These are phyloP conservation scores for Bubo blakistoni DNA, from an alignment of 2,113 vertebrate species.

Conservation along the genomic window DNA sequence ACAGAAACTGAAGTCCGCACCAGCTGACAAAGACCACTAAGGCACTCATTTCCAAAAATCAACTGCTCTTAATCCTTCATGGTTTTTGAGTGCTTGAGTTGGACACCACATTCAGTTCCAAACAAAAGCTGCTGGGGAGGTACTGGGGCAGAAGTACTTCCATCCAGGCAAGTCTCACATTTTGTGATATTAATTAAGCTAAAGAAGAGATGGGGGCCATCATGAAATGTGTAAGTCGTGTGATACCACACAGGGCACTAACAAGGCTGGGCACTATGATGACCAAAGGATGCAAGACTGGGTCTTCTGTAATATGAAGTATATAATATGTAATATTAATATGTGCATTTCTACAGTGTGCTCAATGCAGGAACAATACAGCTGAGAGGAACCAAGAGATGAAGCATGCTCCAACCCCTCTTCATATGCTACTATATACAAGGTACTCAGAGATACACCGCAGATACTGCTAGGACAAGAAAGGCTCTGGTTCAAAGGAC, in stretches of 20 bases:
- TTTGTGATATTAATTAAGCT: background rate
- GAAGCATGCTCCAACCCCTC: background rate
- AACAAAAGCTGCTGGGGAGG: background rate
- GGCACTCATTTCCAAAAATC: background rate
- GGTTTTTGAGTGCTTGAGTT: background rate
- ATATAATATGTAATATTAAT: background rate
- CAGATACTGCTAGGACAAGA: background rate
- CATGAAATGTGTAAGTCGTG: background rate
- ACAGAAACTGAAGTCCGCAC: background rate
- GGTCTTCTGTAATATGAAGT: background rate
- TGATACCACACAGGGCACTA: background rate
- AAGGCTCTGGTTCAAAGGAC: background rate
- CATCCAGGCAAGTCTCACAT: background rate
- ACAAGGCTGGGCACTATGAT: accelerated
- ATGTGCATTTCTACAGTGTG: background rate
- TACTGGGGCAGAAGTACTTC: background rate
- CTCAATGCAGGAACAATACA: background rate
- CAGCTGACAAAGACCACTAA: background rate
- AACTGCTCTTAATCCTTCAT: background rate
- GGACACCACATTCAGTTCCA: background rate
- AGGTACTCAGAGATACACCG: background rate
- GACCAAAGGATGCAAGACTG: background rate
- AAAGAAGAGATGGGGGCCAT: background rate
- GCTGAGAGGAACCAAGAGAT: background rate
- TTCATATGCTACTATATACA: background rate